phyloP scores from a whole-genome alignment of 2,113 vertebrate species.

The Tor tambroides region DNA sequence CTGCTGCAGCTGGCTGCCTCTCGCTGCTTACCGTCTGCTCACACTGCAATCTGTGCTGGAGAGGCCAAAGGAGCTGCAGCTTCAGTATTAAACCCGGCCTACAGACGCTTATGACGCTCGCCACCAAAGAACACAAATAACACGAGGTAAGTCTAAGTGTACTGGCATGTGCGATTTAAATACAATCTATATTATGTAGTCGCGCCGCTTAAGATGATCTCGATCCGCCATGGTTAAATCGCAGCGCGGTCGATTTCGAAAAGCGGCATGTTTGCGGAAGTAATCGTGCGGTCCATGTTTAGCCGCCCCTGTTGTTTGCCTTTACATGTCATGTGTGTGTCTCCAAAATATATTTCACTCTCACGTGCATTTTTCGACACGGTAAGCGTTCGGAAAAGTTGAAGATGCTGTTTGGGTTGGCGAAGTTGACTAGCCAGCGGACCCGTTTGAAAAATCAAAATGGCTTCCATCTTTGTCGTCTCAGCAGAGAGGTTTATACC shows the following conservation, averaged over 20 bases:
- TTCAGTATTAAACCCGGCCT: constrained; percentile 47
- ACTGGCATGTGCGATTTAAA: not conserved
- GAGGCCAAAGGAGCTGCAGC: constrained; percentile 54
- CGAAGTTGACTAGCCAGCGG: constrained; percentile 46
- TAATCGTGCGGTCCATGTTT: constrained; percentile 38
- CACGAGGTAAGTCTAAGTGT: constrained; percentile 49
- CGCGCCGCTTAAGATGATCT: not conserved
- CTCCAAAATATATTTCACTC: not conserved
- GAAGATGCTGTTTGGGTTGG: constrained; percentile 28
- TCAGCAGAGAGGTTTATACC: constrained; percentile 41
- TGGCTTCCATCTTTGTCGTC: constrained; percentile 63
- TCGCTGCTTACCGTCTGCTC: constrained; percentile 37
- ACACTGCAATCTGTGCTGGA: constrained; percentile 48
- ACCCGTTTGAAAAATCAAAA: constrained; percentile 59
- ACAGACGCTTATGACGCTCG: constrained; percentile 59
- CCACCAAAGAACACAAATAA: constrained; percentile 27
- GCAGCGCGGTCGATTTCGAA: constrained; percentile 62
- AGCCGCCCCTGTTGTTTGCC: constrained; percentile 7
- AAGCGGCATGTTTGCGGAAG: constrained; percentile 62
- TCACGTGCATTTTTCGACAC: constrained; percentile 15
- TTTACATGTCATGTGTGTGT: not conserved
- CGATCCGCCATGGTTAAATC: constrained; percentile 30
- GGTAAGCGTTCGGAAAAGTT: constrained; percentile 5
- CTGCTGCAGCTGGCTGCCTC: constrained; percentile 59
- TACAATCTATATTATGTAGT: not conserved